Conservation (phyloP, 35 echinoderm and acorn worm genomes). For the Eucidaris tribuloides region DNA sequence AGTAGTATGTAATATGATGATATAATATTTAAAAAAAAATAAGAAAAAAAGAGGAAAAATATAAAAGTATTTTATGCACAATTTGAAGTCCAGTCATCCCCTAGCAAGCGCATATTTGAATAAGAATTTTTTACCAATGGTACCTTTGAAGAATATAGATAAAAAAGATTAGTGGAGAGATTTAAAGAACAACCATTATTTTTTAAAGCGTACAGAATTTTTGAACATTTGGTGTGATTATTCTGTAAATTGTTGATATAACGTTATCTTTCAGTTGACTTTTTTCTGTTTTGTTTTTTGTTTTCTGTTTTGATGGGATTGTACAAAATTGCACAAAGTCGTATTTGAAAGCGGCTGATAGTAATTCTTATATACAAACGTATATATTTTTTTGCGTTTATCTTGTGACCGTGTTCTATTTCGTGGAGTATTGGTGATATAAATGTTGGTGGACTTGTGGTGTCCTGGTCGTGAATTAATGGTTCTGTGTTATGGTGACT, state of each 20-base stretch:
- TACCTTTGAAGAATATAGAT: conserved; percentile 19
- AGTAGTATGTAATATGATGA: conserved; percentile 6
- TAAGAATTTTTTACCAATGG: conserved; percentile 22
- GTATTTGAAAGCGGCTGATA: background rate
- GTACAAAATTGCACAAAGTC: conserved; percentile 19
- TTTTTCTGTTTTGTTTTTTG: background rate
- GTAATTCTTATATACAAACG: background rate
- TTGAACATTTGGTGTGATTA: background rate
- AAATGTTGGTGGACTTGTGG: background rate
- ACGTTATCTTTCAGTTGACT: background rate
- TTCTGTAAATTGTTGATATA: conserved; percentile 16
- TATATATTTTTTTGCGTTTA: background rate
- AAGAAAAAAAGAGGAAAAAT: conserved; percentile 1
- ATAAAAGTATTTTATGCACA: conserved; percentile 2
- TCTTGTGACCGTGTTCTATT: background rate
- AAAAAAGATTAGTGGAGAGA: conserved; percentile 11
- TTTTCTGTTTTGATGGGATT: conserved; percentile 22
- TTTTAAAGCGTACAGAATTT: conserved; percentile 16
- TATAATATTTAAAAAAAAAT: conserved; percentile 3
- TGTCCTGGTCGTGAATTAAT: background rate
- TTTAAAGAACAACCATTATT: conserved; percentile 16
- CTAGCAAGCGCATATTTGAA: conserved; percentile 12
- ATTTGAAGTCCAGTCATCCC: conserved; percentile 1
- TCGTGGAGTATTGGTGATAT: background rate
- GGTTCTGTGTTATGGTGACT: conserved; percentile 12